A percentile compares a stretch with the other conserved stretches of the same genome.
Evolutionary conservation across 1,140 invertebrate species (phyloP).

Genomic region (Aculops lycopersici): DNA sequence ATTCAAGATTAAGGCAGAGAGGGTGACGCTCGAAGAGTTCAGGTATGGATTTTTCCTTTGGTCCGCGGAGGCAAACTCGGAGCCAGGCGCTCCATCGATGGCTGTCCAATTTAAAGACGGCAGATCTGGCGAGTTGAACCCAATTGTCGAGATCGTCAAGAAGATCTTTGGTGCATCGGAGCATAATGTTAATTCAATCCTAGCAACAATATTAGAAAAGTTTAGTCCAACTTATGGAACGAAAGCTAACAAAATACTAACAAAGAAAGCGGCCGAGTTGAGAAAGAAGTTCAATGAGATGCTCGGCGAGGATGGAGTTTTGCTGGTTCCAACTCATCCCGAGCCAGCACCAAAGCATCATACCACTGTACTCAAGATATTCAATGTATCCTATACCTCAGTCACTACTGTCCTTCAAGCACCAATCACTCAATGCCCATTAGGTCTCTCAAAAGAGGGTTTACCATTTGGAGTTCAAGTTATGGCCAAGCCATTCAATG

Average conservation of each 20-base stretch:
- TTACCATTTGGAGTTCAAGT: conserved; percentile 19
- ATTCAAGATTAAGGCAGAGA: background rate
- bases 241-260: background rate
- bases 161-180: conserved; percentile 3
- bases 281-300: conserved; percentile 10
- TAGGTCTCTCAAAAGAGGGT: conserved; percentile 16
- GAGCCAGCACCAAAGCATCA: conserved; percentile 47
- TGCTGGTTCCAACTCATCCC: conserved; percentile 52
- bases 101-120: background rate
- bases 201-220: background rate
- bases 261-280: conserved; percentile 16
- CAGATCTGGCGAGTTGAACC: background rate
- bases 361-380: conserved; percentile 35
- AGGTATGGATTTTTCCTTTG: conserved; percentile 1
- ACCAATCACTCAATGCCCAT: conserved; percentile 17
- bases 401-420: conserved; percentile 17
- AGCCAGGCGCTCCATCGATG: background rate
- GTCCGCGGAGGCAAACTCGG: background rate
- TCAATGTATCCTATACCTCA: conserved; percentile 48
- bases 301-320: conserved; percentile 33
- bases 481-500: conserved; percentile 13
- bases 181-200: conserved; percentile 5
- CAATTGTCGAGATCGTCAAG: conserved; percentile 6
- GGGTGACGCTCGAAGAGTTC: conserved; percentile 2
- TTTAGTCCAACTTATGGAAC: background rate